Evolutionary conservation across 2,113 vertebrate species (phyloP).

Genomic region (Oceanodroma tethys): DNA sequence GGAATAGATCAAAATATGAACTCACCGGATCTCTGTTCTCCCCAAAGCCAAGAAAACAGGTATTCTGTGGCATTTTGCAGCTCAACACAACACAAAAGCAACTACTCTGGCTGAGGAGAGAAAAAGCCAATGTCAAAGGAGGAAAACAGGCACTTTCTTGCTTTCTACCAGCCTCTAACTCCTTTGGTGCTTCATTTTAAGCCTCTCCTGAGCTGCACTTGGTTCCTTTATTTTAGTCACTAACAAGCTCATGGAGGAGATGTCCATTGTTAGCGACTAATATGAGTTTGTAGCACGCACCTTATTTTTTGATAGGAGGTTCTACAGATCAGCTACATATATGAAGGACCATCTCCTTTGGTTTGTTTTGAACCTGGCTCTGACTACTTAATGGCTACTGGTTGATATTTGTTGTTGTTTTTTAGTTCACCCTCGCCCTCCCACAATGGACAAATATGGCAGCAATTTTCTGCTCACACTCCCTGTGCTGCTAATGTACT

Average conservation of each 20-base stretch:
- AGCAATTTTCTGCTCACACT: not conserved
- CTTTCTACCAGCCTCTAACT: not conserved
- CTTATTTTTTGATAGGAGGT: not conserved
- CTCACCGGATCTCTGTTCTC: not conserved
- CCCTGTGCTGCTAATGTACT: not conserved
- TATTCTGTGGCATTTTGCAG: not conserved
- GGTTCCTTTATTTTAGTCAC: not conserved
- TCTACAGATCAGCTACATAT: not conserved
- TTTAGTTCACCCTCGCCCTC: not conserved
- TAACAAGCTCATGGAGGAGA: not conserved
- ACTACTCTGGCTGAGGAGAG: fast-evolving
- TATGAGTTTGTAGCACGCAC: not conserved
- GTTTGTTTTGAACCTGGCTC: not conserved
- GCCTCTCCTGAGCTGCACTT: not conserved
- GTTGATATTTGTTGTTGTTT: not conserved
- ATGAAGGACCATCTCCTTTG: not conserved
- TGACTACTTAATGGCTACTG: not conserved
- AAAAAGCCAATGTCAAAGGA: not conserved
- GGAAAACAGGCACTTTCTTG: not conserved
- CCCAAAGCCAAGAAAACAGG: not conserved
- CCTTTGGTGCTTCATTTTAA: not conserved
- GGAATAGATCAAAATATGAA: not conserved
- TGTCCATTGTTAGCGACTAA: not conserved
- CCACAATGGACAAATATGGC: not conserved
- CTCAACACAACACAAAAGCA: not conserved